Evolutionary conservation across 2,888 invertebrate species (phyloP), one percentile per base, ranked within the genome.

Genomic region (Lithodes maja): DNA sequence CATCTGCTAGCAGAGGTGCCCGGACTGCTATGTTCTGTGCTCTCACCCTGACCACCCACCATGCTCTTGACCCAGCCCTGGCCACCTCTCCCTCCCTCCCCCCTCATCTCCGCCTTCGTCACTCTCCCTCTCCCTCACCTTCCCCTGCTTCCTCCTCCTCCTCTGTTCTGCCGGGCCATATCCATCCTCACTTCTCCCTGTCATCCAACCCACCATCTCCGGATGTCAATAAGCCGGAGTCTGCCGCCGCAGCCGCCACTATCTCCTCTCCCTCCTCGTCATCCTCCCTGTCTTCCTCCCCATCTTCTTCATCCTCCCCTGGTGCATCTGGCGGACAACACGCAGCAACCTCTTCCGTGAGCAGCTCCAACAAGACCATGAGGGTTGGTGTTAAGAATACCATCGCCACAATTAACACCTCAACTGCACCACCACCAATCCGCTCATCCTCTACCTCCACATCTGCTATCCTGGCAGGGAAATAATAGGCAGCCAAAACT

Each of bases 11-110:
- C 55, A 83, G 91, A 49, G 90, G 90, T 52, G 91, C 91, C 5
- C 85, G 91, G 12, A 91, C 91, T 33, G 87, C 91, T 50, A 90
- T 91, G 80, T 91, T 87, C 78, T 91, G 91, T 83, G 91, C 91
- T 33, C 90, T 91, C 7, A 90, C 91, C 17, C 85, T 91, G 61
- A 91, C 91, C 71, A 91, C 91, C 15, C 90, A 87, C 53, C 83
- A 86, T 69, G 85, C 74, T 55, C 61, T 91, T 68, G 89, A 91
- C 49, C 90, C 90, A 3, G 68, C 74, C 68, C 75, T 89, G 17
- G 90, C 89, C 53, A 83, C 88, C n/a, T 85, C 90, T 7, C 74
- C 85, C 17, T 17, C 86, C 52, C 82, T 86, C 50, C 89, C 85
- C n/a, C 49, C 82, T n/a, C 85, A 86, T 61, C 85, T 86, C 12